Conservation (phyloP, 2,113 vertebrate genomes). For the Ciconia stormi region DNA sequence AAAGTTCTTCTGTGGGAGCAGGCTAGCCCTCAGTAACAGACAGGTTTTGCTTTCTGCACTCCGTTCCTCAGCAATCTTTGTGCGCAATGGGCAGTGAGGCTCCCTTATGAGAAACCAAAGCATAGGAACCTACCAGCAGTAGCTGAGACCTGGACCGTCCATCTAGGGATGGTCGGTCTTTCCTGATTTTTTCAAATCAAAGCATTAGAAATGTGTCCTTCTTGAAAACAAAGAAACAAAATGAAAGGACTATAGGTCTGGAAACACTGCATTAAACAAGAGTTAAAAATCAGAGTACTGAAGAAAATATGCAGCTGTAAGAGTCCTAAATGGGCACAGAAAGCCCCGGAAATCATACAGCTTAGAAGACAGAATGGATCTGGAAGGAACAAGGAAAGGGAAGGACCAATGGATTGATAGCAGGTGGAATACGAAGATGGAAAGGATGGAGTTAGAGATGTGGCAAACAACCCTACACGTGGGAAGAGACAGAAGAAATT, state of each 20-base stretch:
- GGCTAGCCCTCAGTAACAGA: not conserved
- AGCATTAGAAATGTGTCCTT: not conserved
- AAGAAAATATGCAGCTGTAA: not conserved
- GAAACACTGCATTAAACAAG: not conserved
- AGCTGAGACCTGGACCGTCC: not conserved
- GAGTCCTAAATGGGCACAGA: not conserved
- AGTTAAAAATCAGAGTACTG: not conserved
- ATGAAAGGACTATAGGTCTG: not conserved
- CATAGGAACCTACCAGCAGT: not conserved
- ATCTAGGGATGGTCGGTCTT: not conserved
- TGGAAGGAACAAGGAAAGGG: not conserved
- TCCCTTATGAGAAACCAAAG: not conserved
- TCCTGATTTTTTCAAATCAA: not conserved
- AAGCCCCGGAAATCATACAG: not conserved
- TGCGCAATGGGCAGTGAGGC: not conserved
- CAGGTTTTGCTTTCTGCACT: not conserved
- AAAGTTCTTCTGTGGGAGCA: not conserved
- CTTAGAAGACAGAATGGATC: not conserved
- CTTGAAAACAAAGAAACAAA: not conserved
- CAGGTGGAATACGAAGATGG: not conserved
- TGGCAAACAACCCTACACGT: not conserved
- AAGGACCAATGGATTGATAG: not conserved
- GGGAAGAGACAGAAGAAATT: not conserved
- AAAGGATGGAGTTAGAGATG: not conserved
- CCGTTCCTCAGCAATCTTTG: not conserved